Base-by-base conservation (phyloP, 2,888 invertebrate genomes). In the Tachystola acroxantha region DNA sequence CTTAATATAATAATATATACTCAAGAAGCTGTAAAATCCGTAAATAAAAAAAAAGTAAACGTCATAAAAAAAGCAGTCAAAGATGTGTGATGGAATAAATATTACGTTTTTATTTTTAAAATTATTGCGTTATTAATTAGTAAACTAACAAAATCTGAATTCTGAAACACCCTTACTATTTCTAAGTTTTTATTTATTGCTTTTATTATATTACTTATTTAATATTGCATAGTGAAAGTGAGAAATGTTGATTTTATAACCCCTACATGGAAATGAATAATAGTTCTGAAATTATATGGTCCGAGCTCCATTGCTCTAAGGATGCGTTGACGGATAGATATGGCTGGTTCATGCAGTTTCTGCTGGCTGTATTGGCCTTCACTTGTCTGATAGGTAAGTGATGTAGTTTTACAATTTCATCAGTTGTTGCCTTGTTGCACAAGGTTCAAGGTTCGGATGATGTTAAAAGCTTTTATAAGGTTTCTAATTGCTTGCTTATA, bases 321-420 rank as follows among this genome's bases (percentile, higher is more conserved):
- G 90, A 92, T 87, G 92, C 92, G 10, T 84, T 93, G 27, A 93
- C 92, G 7, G 91, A 92, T 67, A 89, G 89, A 44, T 92, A 92
- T 71, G 92, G 93, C 42, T 93, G 92, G 93, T 91, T 92, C 65
- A 82, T 93, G 64, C 93, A 93, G 70, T 90, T 90, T 41, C 71
- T 93, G 38, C 65, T 93, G 45, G 93, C 93, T 11, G 86, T 89
- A 45, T 75, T 93, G 53, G 93, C 93, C 13, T 93, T 93, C 71
- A 91, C 91, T 33, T 92, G 92, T 62, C 74, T 93, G 48, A 90
- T 93, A 58, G 90, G 93, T 92, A 88, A 89, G 88, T 16, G 3
- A 32, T 34, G 19, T 26, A n/a, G n/a, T n/a, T n/a, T n/a, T 34
- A 24, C 12, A 25, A 32, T 19, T n/a, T 24, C 10, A 10, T 10